Conservation (phyloP, 2,113 vertebrate genomes). For the Xiphophorus couchianus region DNA sequence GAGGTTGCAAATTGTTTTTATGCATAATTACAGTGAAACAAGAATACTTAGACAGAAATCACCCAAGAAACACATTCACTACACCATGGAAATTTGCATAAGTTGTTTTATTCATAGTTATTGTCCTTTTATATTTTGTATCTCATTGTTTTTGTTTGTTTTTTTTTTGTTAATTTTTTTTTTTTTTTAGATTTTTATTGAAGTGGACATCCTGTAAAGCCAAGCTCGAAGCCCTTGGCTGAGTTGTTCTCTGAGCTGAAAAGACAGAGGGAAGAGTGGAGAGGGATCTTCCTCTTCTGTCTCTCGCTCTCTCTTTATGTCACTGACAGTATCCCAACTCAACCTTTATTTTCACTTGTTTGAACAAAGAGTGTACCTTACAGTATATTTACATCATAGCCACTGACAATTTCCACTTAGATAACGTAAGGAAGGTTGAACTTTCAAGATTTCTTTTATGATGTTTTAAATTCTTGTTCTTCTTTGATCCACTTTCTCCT, state of each 20-base stretch:
- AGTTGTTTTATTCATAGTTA: constrained; percentile 83
- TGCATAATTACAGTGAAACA: constrained; percentile 35
- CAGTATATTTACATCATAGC: constrained; percentile 82
- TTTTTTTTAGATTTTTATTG: constrained; percentile 70
- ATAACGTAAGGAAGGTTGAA: constrained; percentile 75
- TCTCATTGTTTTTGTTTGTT: constrained; percentile 61
- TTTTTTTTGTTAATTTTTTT: constrained; percentile 28
- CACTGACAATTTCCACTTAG: constrained; percentile 76
- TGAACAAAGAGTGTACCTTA: constrained; percentile 78
- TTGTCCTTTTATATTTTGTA: constrained; percentile 77
- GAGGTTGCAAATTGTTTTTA: constrained; percentile 34
- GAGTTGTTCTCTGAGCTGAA: constrained; percentile 73
- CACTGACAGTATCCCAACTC: constrained; percentile 54
- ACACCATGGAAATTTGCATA: constrained; percentile 82
- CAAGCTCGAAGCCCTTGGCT: constrained; percentile 83
- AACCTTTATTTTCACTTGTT: constrained; percentile 70
- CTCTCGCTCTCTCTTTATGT: constrained; percentile 60
- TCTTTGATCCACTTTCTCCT: constrained; percentile 50
- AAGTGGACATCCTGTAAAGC: constrained; percentile 82
- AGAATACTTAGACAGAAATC: constrained; percentile 44
- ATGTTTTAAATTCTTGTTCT: constrained; percentile 65
- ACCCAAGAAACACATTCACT: constrained; percentile 73
- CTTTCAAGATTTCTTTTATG: constrained; percentile 52
- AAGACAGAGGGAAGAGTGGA: constrained; percentile 68
- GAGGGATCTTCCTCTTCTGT: constrained; percentile 49